phyloP scores from a whole-genome alignment of 2,888 invertebrate species.

The Drosophila diplacantha region DNA sequence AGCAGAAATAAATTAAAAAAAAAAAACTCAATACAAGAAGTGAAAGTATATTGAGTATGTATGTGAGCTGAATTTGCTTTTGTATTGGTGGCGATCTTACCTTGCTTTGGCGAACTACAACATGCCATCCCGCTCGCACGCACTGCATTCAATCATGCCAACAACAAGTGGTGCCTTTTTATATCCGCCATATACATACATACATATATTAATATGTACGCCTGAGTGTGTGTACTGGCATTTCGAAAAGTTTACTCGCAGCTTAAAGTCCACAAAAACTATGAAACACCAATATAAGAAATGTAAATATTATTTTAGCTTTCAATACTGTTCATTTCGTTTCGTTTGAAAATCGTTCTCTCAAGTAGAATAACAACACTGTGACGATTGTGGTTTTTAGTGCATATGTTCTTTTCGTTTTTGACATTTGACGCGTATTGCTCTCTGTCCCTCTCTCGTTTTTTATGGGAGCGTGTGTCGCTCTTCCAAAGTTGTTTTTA shows the following conservation, averaged over 20 bases:
- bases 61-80: slow-evolving; percentile 15
- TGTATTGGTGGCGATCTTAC: slow-evolving; percentile 57
- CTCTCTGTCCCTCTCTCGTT: slow-evolving; percentile 18
- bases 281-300: slow-evolving; percentile 41
- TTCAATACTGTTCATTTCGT: slow-evolving; percentile 21
- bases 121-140: slow-evolving; percentile 59
- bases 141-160: slow-evolving; percentile 67
- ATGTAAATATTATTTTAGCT: slow-evolving; percentile 39
- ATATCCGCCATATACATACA: slow-evolving; percentile 36
- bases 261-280: slow-evolving; percentile 37
- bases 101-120: slow-evolving; percentile 53
- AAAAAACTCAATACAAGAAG: slow-evolving; percentile 67
- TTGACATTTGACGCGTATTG: slow-evolving; percentile 55
- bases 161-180: slow-evolving; percentile 64
- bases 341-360: slow-evolving; percentile 27
- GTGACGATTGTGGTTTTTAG: slow-evolving; percentile 12
- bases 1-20: slow-evolving; percentile 46
- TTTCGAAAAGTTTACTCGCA: slow-evolving; percentile 47
- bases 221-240: slow-evolving; percentile 39
- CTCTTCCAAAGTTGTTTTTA: slow-evolving; percentile 38
- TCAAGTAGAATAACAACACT: slow-evolving; percentile 22
- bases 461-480: slow-evolving; percentile 27
- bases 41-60: slow-evolving; percentile 62
- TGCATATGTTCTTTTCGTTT: slow-evolving; percentile 47
- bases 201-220: slow-evolving; percentile 1